Conservation (phyloP, 2,797 vertebrate species). For the Syndactyla subalaris region DNA sequence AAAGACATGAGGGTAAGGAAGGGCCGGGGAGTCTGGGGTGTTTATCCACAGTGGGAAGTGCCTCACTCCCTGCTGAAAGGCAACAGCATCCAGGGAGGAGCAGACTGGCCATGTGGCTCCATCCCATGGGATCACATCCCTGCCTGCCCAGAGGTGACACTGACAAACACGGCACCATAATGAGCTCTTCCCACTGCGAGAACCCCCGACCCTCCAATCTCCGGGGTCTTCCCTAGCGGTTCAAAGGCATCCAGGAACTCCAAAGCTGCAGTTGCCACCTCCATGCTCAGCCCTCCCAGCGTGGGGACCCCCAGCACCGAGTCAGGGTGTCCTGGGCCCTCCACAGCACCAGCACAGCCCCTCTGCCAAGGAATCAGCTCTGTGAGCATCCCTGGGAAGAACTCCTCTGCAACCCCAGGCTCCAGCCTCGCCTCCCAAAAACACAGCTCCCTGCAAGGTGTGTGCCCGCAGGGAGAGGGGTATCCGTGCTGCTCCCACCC, state of each 20-base stretch:
- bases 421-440: neutral
- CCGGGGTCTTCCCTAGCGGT: fast-evolving
- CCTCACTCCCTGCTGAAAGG: neutral
- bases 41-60: fast-evolving
- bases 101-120: neutral
- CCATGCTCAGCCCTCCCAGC: fast-evolving
- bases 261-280: neutral
- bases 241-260: neutral
- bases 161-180: fast-evolving
- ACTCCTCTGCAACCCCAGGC: fast-evolving
- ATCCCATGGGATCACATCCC: neutral
- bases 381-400: fast-evolving
- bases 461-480: fast-evolving
- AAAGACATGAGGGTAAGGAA: neutral
- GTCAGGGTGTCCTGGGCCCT: neutral
- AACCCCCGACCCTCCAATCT: fast-evolving
- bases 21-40: neutral
- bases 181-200: fast-evolving
- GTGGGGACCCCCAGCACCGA: neutral
- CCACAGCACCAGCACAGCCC: neutral
- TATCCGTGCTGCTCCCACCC: fast-evolving
- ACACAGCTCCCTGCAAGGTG: fast-evolving
- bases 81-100: neutral
- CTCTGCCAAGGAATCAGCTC: fast-evolving
- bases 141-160: neutral